A percentile compares a stretch with the other conserved stretches of the same genome.
Evolutionary conservation across 2,888 invertebrate species (phyloP).

Genomic region (Notodonta ziczac): DNA sequence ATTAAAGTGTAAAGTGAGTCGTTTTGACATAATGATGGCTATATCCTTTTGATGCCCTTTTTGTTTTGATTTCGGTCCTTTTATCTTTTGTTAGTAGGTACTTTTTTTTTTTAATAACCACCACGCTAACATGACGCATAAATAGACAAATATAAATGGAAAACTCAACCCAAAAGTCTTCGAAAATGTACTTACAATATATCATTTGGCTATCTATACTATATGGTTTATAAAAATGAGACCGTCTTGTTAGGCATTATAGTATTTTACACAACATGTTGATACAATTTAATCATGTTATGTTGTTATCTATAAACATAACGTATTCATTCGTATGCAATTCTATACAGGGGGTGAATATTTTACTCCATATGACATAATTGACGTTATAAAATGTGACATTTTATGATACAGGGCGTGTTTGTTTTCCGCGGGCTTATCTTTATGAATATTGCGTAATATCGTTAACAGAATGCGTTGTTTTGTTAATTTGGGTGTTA

Average conservation of each 20-base stretch:
- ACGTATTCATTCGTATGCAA: constrained; percentile 27
- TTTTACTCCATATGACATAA: constrained; percentile 51
- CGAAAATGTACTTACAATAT: no score
- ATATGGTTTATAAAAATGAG: no score
- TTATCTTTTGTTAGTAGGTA: no score
- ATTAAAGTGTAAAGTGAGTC: constrained; percentile 75
- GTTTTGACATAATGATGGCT: constrained; percentile 63
- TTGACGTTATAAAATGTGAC: constrained; percentile 51
- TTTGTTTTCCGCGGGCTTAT: constrained; percentile 39
- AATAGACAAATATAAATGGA: no score
- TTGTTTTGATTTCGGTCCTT: neutral
- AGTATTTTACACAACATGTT: neutral
- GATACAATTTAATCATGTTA: constrained; percentile 1
- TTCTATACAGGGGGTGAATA: constrained; percentile 54
- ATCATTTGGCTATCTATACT: no score
- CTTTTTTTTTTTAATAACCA: neutral
- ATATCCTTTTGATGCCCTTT: constrained; percentile 33
- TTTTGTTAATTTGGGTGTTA: constrained; percentile 33
- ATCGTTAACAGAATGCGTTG: constrained; percentile 37
- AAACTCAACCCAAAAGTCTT: no score
- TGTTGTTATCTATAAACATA: constrained; percentile 4
- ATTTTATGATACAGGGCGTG: constrained; percentile 53
- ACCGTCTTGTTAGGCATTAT: no score
- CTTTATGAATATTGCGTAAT: constrained; percentile 49
- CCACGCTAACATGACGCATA: no score